Evolutionary conservation across 30 jellyfish, hydroid and myxozoan genomes (phyloP), one percentile per base, ranked within the genome.

Genomic region (Mastigias papua): DNA sequence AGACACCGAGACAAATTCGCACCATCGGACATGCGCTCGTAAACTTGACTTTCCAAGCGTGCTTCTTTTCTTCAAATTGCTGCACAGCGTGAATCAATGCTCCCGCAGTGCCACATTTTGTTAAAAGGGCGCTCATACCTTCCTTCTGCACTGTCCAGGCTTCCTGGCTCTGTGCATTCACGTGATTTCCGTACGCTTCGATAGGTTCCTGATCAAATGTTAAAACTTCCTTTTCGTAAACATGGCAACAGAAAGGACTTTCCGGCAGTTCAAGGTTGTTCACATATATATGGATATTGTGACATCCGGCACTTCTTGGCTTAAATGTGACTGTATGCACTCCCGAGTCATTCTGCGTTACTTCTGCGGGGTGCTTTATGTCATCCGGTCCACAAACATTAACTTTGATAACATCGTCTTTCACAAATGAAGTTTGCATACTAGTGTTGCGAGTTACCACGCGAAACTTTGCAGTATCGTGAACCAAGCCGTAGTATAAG

Each of bases 241-340:
- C 88, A 73, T 85, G 94, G 71, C 94, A 85, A 46, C 94, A 85
- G 57, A 85, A 85, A n/a, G 94, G 94, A 78, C 94, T 85, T 35
- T 73, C 88, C 32, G 94, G 94, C 50, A 85, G 66, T 30, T 85
- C 94, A 28, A 85, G 94, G 49, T 85, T 85, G 87, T 85, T 85
- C 31, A 85, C 84, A 35, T 57, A 85, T 11, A 85, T 64, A 26
- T 73, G 87, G 54, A 85, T 72, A 77, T 85, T 76, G 49, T 85
- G 94, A 51, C 94, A 85, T n/a, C 94, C 94, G 26, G 88, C 81
- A 13, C 0, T 25, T 57, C 34, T 23, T 25, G 94, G 94, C 58
- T 73, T 85, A 82, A 85, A 85, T 7, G 75, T 34, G 8, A 85
- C 88, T 20, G 68, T 50, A 48, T 85, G 94, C 42, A 77, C 73